These are phyloP conservation scores for Lepidurus arcticus DNA, from an alignment of 1,140 invertebrate genomes.

Conservation along the genomic window DNA sequence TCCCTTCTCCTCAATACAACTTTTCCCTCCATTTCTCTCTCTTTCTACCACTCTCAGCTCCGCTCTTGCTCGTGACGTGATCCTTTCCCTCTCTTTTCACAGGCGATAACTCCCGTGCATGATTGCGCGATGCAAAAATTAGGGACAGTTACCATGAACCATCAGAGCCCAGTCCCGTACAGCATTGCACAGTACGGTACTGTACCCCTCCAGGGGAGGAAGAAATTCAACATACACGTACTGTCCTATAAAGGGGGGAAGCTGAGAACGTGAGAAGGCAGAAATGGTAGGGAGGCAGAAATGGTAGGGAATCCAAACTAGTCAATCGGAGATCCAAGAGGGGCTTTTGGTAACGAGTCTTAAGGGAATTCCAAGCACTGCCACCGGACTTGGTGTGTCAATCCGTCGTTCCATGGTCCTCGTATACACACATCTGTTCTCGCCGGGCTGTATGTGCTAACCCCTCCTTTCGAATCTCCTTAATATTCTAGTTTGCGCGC, in stretches of 20 bases:
- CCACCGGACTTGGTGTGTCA: not conserved
- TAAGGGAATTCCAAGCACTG: conserved; percentile 7
- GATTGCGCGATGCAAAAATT: not conserved
- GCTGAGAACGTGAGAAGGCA: not conserved
- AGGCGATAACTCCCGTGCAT: not conserved
- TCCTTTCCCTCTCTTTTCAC: not conserved
- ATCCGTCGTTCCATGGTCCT: not conserved
- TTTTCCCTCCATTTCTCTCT: not conserved
- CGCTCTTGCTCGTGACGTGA: not conserved
- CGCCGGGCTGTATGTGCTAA: conserved; percentile 3
- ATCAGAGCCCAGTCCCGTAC: not conserved
- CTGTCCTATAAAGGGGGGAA: not conserved
- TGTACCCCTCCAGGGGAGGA: not conserved
- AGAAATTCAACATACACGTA: not conserved
- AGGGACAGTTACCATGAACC: not conserved
- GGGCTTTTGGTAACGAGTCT: not conserved
- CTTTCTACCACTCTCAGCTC: too few relatives aligned
- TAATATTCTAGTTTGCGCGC: not conserved
- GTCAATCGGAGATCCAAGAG: not conserved
- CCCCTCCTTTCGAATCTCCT: not conserved
- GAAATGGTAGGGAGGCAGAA: not conserved
- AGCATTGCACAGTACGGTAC: not conserved
- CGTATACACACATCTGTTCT: not conserved
- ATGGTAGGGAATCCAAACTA: not conserved
- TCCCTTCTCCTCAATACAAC: not conserved